Percentiles rank a stretch among this genome's conserved stretches.
Conservation (phyloP, 2,888 invertebrate genomes). For the Drosophila suboccidentalis region DNA sequence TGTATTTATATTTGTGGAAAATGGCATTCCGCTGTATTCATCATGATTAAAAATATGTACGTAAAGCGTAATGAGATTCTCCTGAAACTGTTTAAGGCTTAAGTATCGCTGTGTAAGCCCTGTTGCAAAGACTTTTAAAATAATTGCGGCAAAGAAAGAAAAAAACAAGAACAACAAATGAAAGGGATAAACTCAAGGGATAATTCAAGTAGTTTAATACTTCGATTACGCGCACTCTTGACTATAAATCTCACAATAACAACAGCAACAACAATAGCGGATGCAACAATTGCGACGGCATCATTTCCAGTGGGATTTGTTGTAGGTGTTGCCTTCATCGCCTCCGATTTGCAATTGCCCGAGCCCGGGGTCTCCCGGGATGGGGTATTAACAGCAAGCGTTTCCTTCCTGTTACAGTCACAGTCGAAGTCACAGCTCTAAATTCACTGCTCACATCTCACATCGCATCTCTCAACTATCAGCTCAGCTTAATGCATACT, state of each 20-base stretch:
- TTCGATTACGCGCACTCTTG: constrained; percentile 12
- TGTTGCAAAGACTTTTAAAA: not conserved
- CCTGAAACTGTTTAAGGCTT: not conserved
- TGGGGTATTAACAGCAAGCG: constrained; percentile 47
- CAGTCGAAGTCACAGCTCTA: constrained; percentile 22
- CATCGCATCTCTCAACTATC: constrained; percentile 7
- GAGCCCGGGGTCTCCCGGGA: not conserved
- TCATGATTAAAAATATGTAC: not conserved
- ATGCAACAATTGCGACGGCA: constrained; percentile 6
- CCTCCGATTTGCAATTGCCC: constrained; percentile 28
- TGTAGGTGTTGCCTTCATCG: constrained; percentile 37
- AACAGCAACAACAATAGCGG: constrained; percentile 4
- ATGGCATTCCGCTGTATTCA: not conserved
- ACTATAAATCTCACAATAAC: constrained; percentile 3
- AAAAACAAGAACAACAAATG: not conserved
- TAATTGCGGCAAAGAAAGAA: not conserved
- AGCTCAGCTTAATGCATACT: constrained; percentile 21
- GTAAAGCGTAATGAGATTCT: not conserved
- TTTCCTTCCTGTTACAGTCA: constrained; percentile 56
- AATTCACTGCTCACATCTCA: not conserved
- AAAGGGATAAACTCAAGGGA: constrained; percentile 5
- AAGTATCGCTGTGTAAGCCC: not conserved
- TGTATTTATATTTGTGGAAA: not conserved
- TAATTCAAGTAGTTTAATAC: constrained; percentile 16
- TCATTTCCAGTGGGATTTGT: constrained; percentile 18